Percentiles rank a stretch among this genome's conserved stretches.
phyloP scores from a whole-genome alignment of 2,888 invertebrate species.

The Phasia obesa region DNA sequence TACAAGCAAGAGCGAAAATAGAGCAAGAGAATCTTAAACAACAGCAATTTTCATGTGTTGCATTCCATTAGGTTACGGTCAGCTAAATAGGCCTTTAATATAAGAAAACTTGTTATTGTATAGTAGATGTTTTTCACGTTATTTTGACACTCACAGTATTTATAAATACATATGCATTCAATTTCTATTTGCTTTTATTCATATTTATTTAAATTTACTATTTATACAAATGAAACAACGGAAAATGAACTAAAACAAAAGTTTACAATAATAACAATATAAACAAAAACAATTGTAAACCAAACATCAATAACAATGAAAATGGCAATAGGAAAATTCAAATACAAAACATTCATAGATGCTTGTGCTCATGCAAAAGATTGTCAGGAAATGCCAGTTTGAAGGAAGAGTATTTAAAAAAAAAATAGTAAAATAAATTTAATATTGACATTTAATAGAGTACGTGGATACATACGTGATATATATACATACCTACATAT shows the following conservation, averaged over 20 bases:
- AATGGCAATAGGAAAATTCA: constrained; percentile 37
- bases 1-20: too few species aligned
- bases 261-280: constrained; percentile 5
- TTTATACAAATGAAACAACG: constrained; percentile 44
- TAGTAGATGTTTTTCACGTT: too few species aligned
- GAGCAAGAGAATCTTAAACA: too few species aligned
- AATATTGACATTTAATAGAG: constrained; percentile 62
- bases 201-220: constrained; percentile 54
- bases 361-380: constrained; percentile 34
- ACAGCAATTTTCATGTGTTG: too few species aligned
- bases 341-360: constrained; percentile 43
- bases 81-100: too few species aligned
- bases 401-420: constrained; percentile 35
- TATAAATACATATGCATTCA: background rate
- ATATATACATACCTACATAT: background rate
- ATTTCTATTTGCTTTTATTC: constrained; percentile 1
- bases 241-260: constrained; percentile 48
- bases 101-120: too few species aligned
- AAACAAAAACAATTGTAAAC: constrained; percentile 12
- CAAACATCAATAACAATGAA: constrained; percentile 36
- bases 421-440: constrained; percentile 57
- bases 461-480: constrained; percentile 25
- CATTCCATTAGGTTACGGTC: too few species aligned
- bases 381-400: constrained; percentile 61
- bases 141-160: too few species aligned